These are phyloP conservation scores for Drosophila pseudoobscura DNA, from an alignment of 1,140 invertebrate genomes.

Conservation along the genomic window DNA sequence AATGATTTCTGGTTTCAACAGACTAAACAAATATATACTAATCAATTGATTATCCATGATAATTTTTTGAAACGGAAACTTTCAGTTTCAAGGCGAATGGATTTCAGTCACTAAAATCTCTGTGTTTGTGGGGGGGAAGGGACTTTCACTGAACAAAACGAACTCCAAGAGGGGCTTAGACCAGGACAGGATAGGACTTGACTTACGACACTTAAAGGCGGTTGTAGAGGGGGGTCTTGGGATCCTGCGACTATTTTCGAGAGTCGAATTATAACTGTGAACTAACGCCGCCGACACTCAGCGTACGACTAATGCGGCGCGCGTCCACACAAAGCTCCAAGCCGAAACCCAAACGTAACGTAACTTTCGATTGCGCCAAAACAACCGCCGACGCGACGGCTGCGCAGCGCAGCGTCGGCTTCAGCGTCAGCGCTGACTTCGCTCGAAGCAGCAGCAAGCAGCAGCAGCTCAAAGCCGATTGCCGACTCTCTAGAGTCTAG, in stretches of 20 bases:
- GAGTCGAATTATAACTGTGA: constrained; percentile 48
- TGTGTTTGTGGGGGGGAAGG: no score
- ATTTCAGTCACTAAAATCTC: no score
- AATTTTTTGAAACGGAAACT: not conserved
- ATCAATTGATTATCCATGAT: constrained; percentile 41
- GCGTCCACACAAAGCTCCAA: constrained; percentile 60
- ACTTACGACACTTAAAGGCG: constrained; percentile 8
- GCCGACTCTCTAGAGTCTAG: no score
- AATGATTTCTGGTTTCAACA: constrained; percentile 5
- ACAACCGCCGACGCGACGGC: constrained; percentile 27
- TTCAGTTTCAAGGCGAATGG: no score
- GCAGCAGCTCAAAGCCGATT: not conserved
- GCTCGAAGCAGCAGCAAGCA: constrained; percentile 13
- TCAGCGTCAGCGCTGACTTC: constrained; percentile 16
- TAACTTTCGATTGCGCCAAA: constrained; percentile 80
- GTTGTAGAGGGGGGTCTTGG: no score
- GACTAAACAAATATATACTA: constrained; percentile 14
- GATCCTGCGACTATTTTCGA: no score
- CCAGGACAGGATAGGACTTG: no score
- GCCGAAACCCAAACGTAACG: constrained; percentile 40
- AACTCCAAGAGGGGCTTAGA: no score
- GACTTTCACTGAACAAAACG: no score
- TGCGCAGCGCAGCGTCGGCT: not conserved
- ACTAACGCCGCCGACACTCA: constrained; percentile 69
- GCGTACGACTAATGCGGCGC: constrained; percentile 66